Evolutionary conservation across 2,113 vertebrate species (phyloP), one percentile per base, ranked within the genome.

Genomic region (Hippocampus zosterae): DNA sequence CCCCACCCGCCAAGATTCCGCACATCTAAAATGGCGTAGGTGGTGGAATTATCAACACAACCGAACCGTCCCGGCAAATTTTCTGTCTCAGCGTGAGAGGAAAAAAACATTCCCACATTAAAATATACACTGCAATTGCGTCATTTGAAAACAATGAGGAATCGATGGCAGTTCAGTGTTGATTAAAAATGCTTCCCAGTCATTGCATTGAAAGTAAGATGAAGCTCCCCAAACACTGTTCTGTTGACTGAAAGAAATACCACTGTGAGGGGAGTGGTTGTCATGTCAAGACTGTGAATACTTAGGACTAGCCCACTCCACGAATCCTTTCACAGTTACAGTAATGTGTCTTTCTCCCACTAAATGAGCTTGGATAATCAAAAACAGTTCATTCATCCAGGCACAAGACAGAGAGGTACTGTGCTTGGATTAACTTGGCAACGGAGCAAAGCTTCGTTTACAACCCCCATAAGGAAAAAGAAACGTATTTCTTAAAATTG

Each of bases 221-320:
- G 89, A 91, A 87, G 82, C 82, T 85, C 71, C 83, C 77, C 82
- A 90, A 91, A 88, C 88, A 90, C 68, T 76, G 78, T 70, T 80
- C 53, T 88, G 89, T 89, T 91, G 89, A 88, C 85, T 75, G 56
- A 89, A 79, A 88, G 89, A 91, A 91, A 90, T 90, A 84, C 85
- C 88, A 87, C 83, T 75, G 85, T 86, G 84, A 85, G 82, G 81
- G 81, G 83, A 84, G 81, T 82, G 81, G 83, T 82, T 86, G 85
- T 85, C 85, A 85, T 86, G 87, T 88, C 85, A 87, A 63, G 78
- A 83, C 84, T 84, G 87, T 88, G 90, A 90, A 91, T 88, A 89
- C 64, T 87, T 82, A 80, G 78, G 85, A 78, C 69, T 72, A 40
- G 27, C 33, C 73, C 66, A 71, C 64, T 50, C 76, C 72, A 76